Evolutionary conservation across 2,797 vertebrate genomes (phyloP), one percentile per base, ranked within the genome.

Genomic region (Ctenopoma kingsleyae): DNA sequence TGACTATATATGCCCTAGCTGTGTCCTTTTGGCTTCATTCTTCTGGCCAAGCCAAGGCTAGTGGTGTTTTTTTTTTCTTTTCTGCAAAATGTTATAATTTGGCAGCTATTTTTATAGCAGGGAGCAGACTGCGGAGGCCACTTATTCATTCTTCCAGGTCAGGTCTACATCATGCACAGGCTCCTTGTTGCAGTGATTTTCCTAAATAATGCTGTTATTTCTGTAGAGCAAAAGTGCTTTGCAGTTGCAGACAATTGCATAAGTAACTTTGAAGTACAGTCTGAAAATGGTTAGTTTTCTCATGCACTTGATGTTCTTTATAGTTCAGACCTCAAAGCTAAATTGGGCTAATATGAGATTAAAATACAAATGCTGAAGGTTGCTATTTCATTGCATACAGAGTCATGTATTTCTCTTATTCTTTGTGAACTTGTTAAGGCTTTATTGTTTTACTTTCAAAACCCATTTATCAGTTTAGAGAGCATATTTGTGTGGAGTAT

Each of bases 31-130:
- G 67, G 64, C 76, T 84, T 74, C 90, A 92, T 94, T 93, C 86
- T 87, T 93, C 83, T 87, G 80, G 78, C 84, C 77, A 66, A 85
- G 80, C 85, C 82, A 83, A 89, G 90, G 87, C 86, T 64, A 81
- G 74, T 63, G 78, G 73, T 74, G 66, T 63, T 66, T 80, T 88
- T 80, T 88, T 85, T 84, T 82, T 78, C 68, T 88, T 90, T 82
- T 87, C 81, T 86, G 71, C 80, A 88, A 87, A 87, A 89, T 87
- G 83, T 91, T 95, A 91, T 94, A 94, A 95, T 95, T 95, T 93
- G 69, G 87, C 82, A 52, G 78, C 92, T 95, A 95, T 95, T 94
- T 95, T 92, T 92, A 87, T 83, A 84, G 79, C 85, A 85, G 65
- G 57, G 71, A 89, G 78, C 80, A 85, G 81, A 89, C 81, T 86